Evolutionary conservation across 1,140 invertebrate genomes (phyloP).

Genomic region (Rhyzopertha dominica): DNA sequence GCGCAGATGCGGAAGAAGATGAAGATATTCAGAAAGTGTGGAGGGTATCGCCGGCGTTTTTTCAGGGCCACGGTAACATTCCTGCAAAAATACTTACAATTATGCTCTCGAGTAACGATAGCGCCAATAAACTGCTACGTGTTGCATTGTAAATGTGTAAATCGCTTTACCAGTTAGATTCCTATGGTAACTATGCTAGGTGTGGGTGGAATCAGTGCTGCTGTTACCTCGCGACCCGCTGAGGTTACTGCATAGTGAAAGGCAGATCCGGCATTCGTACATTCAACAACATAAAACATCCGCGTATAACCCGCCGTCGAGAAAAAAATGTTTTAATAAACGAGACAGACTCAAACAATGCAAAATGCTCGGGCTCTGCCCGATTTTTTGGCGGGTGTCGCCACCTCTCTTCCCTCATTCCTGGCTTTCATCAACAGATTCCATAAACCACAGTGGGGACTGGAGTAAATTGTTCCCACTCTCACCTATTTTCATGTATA

Average conservation of each 20-base stretch:
- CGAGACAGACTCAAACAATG: slow-evolving; percentile 13
- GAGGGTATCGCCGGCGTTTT: no score
- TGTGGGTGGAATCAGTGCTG: slow-evolving; percentile 41
- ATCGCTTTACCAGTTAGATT: slow-evolving; percentile 30
- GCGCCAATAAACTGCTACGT: slow-evolving; percentile 27
- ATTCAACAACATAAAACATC: slow-evolving; percentile 21
- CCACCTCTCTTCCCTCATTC: no score
- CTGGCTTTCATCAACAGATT: no score
- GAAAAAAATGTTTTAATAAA: slow-evolving; percentile 6
- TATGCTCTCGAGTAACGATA: slow-evolving; percentile 13
- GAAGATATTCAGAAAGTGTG: no score
- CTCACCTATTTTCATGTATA: no score
- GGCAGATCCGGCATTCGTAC: slow-evolving; percentile 37
- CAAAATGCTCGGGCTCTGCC: slow-evolving; percentile 13
- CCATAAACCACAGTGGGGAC: no score
- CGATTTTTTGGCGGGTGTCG: slow-evolving; percentile 10
- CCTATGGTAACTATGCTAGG: slow-evolving; percentile 31
- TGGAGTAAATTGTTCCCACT: no score
- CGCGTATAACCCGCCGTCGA: slow-evolving; percentile 14
- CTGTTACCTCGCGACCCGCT: slow-evolving; percentile 23
- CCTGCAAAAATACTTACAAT: no score
- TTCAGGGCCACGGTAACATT: no score
- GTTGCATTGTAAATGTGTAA: slow-evolving; percentile 30
- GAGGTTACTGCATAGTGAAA: slow-evolving; percentile 42
- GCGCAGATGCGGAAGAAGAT: no score